Evolutionary conservation across 2,797 vertebrate species (phyloP), one percentile per base, ranked within the genome.

Genomic region (Champsocephalus gunnari): DNA sequence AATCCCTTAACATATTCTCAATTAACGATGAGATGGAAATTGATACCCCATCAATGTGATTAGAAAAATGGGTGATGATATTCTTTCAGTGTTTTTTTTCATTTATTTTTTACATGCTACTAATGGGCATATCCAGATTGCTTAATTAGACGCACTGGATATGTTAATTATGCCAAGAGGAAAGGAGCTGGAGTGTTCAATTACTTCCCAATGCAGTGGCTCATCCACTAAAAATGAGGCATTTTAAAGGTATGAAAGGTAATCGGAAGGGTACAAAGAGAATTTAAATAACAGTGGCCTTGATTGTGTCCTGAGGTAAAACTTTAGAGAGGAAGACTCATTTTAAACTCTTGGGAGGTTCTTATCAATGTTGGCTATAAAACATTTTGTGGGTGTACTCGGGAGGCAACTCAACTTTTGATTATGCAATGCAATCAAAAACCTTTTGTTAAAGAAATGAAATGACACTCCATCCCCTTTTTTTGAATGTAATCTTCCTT

Each of bases 141-240:
- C 75, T 81, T 88, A 71, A 89, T 93, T 85, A 88, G 71, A 70
- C 72, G 77, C 79, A 87, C 69, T 86, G 65, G 63, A 82, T 87
- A 84, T 90, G 78, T 83, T 89, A 89, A 92, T 89, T 89, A 83
- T 82, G 72, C 80, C 41, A 81, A 85, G 58, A 90, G 84, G 70
- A 86, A 88, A 92, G 67, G 63, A 89, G 64, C 62, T 85, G 80
- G 77, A 88, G 87, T 91, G 85, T 90, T 83, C 90, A 92, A 92
- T 89, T 73, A 80, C 83, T 90, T 87, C 80, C 84, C 68, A 82
- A 82, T 85, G 80, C 81, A 82, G 49, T 77, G 71, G 72, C 76
- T 82, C 70, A 82, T 81, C 70, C 66, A 79, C 63, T 66, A 73
- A 86, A 87, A 89, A 86, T 75, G 79, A 86, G 51, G 45, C 57